Conservation (phyloP, 2,113 vertebrate genomes). For the Chrysemys picta region DNA sequence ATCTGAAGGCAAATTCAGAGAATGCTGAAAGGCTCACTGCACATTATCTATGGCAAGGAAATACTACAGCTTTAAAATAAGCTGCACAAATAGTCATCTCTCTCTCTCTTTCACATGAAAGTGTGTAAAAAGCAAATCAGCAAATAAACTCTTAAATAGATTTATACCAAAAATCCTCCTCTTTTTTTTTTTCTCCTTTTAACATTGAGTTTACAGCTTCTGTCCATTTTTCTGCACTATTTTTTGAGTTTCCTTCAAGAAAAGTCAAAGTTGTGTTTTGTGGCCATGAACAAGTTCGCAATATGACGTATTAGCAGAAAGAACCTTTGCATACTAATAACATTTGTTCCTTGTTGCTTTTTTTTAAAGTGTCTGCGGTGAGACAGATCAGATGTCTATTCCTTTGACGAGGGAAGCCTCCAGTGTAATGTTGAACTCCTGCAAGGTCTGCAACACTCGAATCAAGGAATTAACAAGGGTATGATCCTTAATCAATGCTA, state of each 20-base stretch:
- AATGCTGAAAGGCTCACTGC: constrained; percentile 87
- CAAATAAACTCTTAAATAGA: constrained; percentile 88
- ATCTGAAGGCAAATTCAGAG: constrained; percentile 76
- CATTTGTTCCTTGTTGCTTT: constrained; percentile 63
- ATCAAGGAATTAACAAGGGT: constrained; percentile 97
- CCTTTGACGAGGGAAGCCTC: constrained; percentile 98
- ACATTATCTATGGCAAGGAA: constrained; percentile 88
- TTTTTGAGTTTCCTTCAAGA: constrained; percentile 67
- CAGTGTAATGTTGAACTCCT: constrained; percentile 99
- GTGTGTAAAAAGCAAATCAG: constrained; percentile 86
- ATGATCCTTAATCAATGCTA: constrained; percentile 94
- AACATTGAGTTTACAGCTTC: constrained; percentile 81
- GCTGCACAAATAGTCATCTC: constrained; percentile 83
- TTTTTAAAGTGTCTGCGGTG: constrained; percentile 4
- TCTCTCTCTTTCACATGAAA: constrained; percentile 86
- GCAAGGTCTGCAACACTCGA: constrained; percentile 95
- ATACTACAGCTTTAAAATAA: constrained; percentile 96
- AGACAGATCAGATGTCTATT: constrained; percentile 88
- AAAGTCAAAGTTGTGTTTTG: constrained; percentile 59
- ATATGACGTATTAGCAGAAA: constrained; percentile 70
- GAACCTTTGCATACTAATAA: constrained; percentile 68
- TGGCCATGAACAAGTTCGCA: constrained; percentile 54
- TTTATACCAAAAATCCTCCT: constrained; percentile 82
- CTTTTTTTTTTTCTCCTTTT: constrained; percentile 69
- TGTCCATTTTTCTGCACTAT: constrained; percentile 73